Conservation (phyloP, 2,113 vertebrate genomes). For the Gnathonemus longibarbis region DNA sequence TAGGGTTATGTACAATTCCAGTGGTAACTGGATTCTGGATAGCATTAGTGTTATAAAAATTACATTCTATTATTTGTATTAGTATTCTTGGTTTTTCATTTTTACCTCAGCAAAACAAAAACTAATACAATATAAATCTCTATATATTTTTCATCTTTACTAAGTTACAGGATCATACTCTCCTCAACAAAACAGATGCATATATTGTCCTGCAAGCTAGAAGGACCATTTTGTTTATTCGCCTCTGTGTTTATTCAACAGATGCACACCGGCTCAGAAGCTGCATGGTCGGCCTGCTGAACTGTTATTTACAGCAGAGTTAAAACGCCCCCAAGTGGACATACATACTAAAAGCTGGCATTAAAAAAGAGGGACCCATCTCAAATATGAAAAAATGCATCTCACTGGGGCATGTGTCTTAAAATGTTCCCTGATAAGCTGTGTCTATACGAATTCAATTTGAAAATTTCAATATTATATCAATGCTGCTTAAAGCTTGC, state of each 20-base stretch:
- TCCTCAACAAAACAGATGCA: background rate
- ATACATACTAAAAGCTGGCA: background rate
- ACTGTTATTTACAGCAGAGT: background rate
- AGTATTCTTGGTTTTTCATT: background rate
- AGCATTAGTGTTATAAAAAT: background rate
- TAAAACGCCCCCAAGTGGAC: slow-evolving; percentile 17
- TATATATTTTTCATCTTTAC: background rate
- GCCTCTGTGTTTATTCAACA: background rate
- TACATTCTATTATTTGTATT: background rate
- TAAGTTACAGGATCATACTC: background rate
- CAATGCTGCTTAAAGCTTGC: background rate
- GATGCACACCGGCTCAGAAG: background rate
- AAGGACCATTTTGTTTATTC: background rate
- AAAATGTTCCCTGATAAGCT: background rate
- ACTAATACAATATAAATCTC: background rate
- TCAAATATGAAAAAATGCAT: background rate
- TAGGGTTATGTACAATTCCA: background rate
- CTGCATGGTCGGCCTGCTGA: background rate
- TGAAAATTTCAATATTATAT: background rate
- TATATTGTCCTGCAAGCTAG: background rate
- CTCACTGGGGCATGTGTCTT: background rate
- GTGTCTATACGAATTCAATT: background rate
- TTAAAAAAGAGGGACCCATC: background rate
- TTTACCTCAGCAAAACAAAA: background rate
- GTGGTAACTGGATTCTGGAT: background rate